Base-by-base conservation (phyloP, 2,113 vertebrate genomes). In the rat (Rattus norvegicus) region DNA sequence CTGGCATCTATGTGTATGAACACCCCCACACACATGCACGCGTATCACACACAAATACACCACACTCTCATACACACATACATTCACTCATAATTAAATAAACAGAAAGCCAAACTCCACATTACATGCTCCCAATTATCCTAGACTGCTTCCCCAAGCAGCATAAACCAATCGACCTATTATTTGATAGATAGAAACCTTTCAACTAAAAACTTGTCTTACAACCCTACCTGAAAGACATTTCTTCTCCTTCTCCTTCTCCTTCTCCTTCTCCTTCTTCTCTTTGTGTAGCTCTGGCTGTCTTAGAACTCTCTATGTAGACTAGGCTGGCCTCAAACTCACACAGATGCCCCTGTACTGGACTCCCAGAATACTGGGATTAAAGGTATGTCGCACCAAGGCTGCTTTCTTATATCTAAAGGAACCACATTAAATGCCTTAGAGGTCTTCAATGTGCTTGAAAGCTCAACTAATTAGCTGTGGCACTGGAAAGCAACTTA, bases 101-200 rank as follows among this genome's bases (percentile, higher is more conserved):
- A 20, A 61, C 11, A 28, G 13, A 92, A 87, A 70, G 19, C 76
- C 49, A 70, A 88, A 52, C 56, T 80, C 73, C 7, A 67, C 72
- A 93, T 91, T 33, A 61, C 73, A 79, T 28, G 20, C 10, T 91
- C 85, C 96, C 69, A 95, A 91, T 69, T 93, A 92, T 52, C 47
- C 30, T 80, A 79, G 52, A 54, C 4, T 7, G 33, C 63, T 63
- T 93, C 52, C 52, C 39, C 43, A 92, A 43, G 72, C 17, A 86
- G 16, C 65, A 85, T 63, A 90, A 90, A 43, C 28, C 52, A 95
- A 80, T 16, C 73, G 84, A 76, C 39, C 24, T 11, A 49, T 63
- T 90, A 43, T 92, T 39, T 47, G 39, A 88, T 30, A 24, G 30
- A 80, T 16, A 90, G 39, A 95, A 95, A 95, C 10, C n/a, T 84